Evolutionary conservation across 1,140 invertebrate species (phyloP).

Genomic region (Formica selysi): DNA sequence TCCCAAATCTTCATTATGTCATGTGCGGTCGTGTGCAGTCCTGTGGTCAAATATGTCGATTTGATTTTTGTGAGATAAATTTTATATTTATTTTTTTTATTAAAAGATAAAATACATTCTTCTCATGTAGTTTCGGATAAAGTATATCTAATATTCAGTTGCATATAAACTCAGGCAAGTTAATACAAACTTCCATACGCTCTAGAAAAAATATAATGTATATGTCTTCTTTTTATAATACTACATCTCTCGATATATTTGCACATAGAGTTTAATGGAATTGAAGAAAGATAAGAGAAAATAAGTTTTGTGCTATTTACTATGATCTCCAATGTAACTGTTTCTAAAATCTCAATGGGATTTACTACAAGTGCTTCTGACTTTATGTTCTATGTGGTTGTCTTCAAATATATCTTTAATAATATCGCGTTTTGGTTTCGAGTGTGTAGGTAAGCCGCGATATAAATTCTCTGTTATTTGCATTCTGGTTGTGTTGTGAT

Average conservation of each 20-base stretch:
- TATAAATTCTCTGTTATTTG: constrained; percentile 85
- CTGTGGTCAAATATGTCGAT: no score
- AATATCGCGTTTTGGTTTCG: constrained; percentile 80
- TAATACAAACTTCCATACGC: constrained; percentile 10
- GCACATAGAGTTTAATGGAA: neutral
- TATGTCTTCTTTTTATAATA: constrained; percentile 21
- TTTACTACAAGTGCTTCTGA: constrained; percentile 60
- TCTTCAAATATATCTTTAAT: constrained; percentile 83
- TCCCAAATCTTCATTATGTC: no score
- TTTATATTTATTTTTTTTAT: no score
- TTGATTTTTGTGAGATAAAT: no score
- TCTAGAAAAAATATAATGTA: constrained; percentile 22
- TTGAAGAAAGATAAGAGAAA: constrained; percentile 13
- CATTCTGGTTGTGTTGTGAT: constrained; percentile 73
- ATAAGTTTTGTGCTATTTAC: constrained; percentile 20
- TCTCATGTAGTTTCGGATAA: neutral
- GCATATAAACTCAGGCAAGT: neutral
- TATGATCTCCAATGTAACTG: neutral
- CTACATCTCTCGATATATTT: neutral
- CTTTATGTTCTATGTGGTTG: constrained; percentile 63
- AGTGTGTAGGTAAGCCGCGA: constrained; percentile 80
- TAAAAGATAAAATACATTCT: constrained; percentile 46
- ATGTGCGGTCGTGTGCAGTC: no score
- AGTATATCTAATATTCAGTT: constrained; percentile 23
- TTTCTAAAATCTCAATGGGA: constrained; percentile 50